Evolutionary conservation across 1,140 invertebrate genomes (phyloP).

Genomic region (Bombyx mori): ASM3026992v2 NC_085114.1:7029001-7029500

Average conservation of each 20-base stretch:
- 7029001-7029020: slow-evolving; percentile 56
- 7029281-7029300: no score
- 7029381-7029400: no score
- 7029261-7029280: no score
- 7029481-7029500: no score
- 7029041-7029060: slow-evolving; percentile 96
- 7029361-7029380: no score
- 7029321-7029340: no score
- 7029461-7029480: no score
- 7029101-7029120: slow-evolving; percentile 96
- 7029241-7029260: neutral
- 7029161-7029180: slow-evolving; percentile 91
- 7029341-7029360: no score
- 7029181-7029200: slow-evolving; percentile 91
- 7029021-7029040: slow-evolving; percentile 90
- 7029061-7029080: slow-evolving; percentile 94
- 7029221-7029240: slow-evolving; percentile 74
- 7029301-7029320: no score
- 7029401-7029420: no score
- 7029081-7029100: slow-evolving; percentile 93
- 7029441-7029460: no score
- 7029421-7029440: no score
- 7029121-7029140: slow-evolving; percentile 80
- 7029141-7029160: slow-evolving; percentile 82
- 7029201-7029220: slow-evolving; percentile 96